Base-by-base conservation (phyloP, 2,888 invertebrate species). In the Sminthurinus aureus region DNA sequence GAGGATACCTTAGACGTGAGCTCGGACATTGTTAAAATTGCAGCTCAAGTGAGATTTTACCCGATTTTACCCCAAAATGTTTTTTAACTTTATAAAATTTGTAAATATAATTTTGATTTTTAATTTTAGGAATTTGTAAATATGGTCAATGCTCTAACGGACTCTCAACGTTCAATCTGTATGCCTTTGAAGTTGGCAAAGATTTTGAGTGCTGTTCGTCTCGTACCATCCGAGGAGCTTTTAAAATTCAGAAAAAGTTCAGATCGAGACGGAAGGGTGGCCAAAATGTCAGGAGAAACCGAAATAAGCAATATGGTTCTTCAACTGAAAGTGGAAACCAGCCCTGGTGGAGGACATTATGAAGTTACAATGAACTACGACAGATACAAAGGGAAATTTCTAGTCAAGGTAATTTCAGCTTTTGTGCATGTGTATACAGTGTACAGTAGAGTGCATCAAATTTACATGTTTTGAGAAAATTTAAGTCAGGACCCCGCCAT, bases 231-330 rank as follows among this genome's bases (percentile, higher is more conserved):
- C 3, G 75, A 82, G n/a, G 85, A 79, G 67, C 20, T 85, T 3
- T 52, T 85, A 15, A 66, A 82, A 38, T 85, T 84, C 88, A 93
- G 93, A 78, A 92, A 92, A 66, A 94, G 94, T 76, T 64, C 77
- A 12, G 98, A 98, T 90, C 90, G 90, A 0, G 98, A 98, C 90
- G 98, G 98, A 0, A 96, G 96, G 88, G 91, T 95, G 0, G 95
- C 96, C 0, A 95, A 95, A 90, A 93, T 98, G 88, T 92, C 93
- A 0, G 93, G 93, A 38, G 91, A 93, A 85, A 93, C 94, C 2
- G 89, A 91, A 24, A 89, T 93, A 0, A 91, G 92, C 0, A 91
- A 91, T 50, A 93, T 94, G 81, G 91, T 94, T 8, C 51, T 85
- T 38, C 85, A 85, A 66, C 75, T 85, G 9, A 84, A 79, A 71